Evolutionary conservation across 2,888 invertebrate species (phyloP).

Genomic region (Poecilus cupreus): DNA sequence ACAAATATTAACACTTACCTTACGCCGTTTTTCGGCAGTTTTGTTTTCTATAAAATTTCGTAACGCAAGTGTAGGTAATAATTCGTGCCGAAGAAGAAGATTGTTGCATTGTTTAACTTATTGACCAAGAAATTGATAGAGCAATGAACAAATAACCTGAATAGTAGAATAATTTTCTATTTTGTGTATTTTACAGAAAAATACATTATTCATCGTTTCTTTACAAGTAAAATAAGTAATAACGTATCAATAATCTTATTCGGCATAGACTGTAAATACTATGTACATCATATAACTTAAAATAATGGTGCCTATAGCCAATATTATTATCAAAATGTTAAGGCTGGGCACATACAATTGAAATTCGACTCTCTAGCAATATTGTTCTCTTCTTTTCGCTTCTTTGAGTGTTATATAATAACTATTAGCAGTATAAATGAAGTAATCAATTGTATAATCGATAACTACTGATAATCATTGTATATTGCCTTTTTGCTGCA

Average conservation of each 20-base stretch:
- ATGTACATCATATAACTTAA: conserved; percentile 25
- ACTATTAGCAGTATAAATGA: conserved; percentile 26
- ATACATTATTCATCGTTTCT: background rate
- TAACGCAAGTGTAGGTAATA: conserved; percentile 4
- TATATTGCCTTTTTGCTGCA: conserved; percentile 58
- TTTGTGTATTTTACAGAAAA: background rate
- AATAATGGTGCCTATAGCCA: conserved; percentile 27
- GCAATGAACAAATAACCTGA: background rate
- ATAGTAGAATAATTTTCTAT: background rate
- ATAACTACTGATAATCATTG: conserved; percentile 56
- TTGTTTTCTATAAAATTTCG: conserved; percentile 31
- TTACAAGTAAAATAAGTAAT: conserved; percentile 13
- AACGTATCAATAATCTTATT: conserved; percentile 10
- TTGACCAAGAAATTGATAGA: background rate
- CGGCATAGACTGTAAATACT: conserved; percentile 23
- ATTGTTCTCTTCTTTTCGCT: conserved; percentile 54
- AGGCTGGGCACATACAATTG: background rate
- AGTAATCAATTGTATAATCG: conserved; percentile 54
- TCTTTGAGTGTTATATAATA: conserved; percentile 53
- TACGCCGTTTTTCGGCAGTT: conserved; percentile 23
- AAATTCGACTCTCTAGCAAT: conserved; percentile 41
- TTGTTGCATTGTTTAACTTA: background rate
- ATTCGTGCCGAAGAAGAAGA: conserved; percentile 3
- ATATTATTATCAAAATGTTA: conserved; percentile 12
- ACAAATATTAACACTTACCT: conserved; percentile 1